Evolutionary conservation across 2,888 invertebrate species (phyloP).

Genomic region (Eupithecia inturbata): DNA sequence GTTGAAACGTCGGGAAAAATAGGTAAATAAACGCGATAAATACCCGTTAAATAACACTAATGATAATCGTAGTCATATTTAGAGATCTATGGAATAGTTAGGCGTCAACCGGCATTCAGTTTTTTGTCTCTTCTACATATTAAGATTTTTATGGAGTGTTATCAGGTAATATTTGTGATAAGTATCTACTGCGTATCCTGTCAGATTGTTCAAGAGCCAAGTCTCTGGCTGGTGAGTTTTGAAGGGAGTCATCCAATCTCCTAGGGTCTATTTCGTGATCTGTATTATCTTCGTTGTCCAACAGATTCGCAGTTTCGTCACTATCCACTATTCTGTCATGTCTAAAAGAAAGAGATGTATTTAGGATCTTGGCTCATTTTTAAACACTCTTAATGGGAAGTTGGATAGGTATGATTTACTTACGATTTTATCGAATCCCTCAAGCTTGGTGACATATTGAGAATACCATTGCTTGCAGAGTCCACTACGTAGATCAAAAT

Average conservation of each 20-base stretch:
- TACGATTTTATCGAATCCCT: constrained; percentile 78
- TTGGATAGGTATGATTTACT: constrained; percentile 46
- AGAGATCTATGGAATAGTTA: constrained; percentile 55
- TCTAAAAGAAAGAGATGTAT: constrained; percentile 43
- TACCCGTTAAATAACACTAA: no score
- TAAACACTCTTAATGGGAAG: not conserved
- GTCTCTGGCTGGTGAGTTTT: constrained; percentile 54
- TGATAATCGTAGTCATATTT: constrained; percentile 49
- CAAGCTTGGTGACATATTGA: constrained; percentile 89
- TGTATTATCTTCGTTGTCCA: constrained; percentile 67
- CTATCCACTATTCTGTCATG: constrained; percentile 42
- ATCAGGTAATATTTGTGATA: constrained; percentile 77
- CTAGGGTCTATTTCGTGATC: constrained; percentile 67
- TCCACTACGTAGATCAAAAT: constrained; percentile 90
- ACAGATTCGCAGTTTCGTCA: constrained; percentile 73
- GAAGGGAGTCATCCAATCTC: constrained; percentile 47
- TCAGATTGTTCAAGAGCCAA: constrained; percentile 68
- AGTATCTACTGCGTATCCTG: constrained; percentile 78
- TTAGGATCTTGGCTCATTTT: not conserved
- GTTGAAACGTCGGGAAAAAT: no score
- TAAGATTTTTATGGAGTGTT: constrained; percentile 62
- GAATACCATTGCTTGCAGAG: constrained; percentile 86
- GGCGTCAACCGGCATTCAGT: not conserved
- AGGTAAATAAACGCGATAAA: no score
- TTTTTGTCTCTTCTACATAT: not conserved